phyloP scores from a whole-genome alignment of 2,113 vertebrate species.

The Dasyprocta punctata region DNA sequence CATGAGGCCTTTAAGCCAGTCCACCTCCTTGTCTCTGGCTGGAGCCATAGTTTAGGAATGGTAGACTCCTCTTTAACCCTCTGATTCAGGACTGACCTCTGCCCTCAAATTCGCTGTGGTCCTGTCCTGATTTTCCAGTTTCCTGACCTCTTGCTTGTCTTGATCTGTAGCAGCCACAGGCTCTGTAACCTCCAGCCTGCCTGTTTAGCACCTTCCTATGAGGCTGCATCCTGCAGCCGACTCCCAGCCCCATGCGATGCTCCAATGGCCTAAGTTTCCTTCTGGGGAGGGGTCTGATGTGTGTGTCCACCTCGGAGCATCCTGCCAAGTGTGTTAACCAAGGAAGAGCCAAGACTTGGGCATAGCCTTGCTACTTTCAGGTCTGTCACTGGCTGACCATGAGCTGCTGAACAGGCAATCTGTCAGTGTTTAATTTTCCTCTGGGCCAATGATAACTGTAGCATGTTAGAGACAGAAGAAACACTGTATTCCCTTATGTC shows the following conservation, averaged over 20 bases:
- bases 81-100: slow-evolving; percentile 70
- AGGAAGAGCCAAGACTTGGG: background rate
- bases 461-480: background rate
- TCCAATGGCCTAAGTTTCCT: background rate
- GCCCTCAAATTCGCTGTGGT: slow-evolving; percentile 73
- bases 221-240: background rate
- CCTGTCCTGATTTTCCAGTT: slow-evolving; percentile 78
- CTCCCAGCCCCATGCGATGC: rapidly evolving
- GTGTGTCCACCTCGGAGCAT: background rate
- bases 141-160: slow-evolving; percentile 75
- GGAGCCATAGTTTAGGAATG: background rate
- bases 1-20: background rate
- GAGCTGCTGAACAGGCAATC: background rate
- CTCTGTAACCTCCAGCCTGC: slow-evolving; percentile 17
- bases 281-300: background rate
- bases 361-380: background rate
- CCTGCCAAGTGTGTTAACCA: background rate
- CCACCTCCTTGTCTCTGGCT: background rate
- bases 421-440: background rate
- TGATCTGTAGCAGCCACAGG: slow-evolving; percentile 10
- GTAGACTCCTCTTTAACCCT: background rate
- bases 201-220: background rate
- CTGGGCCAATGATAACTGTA: background rate
- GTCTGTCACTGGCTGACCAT: background rate
- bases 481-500: background rate